Percentiles rank a stretch among this genome's conserved stretches.
Conservation (phyloP, 2,113 vertebrate genomes). For the Garra rufa region DNA sequence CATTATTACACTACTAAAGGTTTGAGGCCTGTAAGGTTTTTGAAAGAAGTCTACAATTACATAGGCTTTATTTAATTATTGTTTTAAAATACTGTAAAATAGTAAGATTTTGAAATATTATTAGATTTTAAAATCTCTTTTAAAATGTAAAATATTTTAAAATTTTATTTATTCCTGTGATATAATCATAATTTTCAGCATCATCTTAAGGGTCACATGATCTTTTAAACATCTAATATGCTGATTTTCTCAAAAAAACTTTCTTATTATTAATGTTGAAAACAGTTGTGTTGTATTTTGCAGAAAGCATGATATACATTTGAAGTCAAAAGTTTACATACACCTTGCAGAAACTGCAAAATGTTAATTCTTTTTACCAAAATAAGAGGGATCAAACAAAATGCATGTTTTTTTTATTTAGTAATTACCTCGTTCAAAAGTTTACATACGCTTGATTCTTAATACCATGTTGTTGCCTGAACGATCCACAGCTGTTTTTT, state of each 20-base stretch:
- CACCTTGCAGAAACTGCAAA: no score
- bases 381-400: no score
- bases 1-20: not conserved
- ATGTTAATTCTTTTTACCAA: no score
- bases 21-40: not conserved
- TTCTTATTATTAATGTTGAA: not conserved
- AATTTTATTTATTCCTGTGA: not conserved
- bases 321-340: no score
- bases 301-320: not conserved
- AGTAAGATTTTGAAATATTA: not conserved
- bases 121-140: not conserved
- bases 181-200: not conserved
- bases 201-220: not conserved
- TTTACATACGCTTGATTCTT: no score
- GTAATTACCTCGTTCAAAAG: no score
- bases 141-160: no score
- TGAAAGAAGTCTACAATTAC: not conserved
- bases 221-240: not conserved
- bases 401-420: no score
- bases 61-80: not conserved
- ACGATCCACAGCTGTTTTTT: no score
- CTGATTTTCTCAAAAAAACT: not conserved
- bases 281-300: not conserved
- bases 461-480: no score
- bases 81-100: no score